phyloP scores from a whole-genome alignment of 1,140 invertebrate species.

The Aradophagus sp. region DNA sequence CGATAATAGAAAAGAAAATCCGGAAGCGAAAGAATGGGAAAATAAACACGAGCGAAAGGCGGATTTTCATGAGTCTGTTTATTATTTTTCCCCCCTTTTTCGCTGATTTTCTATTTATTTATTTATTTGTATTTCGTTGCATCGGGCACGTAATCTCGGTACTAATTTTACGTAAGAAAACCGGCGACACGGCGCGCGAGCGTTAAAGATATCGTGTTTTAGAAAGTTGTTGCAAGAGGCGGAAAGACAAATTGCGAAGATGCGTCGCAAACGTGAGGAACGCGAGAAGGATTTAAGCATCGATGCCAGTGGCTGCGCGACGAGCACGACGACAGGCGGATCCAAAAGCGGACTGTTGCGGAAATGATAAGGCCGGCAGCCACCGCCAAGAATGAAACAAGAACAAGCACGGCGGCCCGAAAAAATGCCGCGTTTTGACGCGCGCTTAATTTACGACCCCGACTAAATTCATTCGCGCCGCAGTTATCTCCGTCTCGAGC shows the following conservation, averaged over 20 bases:
- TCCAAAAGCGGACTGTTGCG: conserved; percentile 47
- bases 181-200: too few species aligned
- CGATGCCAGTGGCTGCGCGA: conserved; percentile 33
- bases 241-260: conserved; percentile 44
- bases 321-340: conserved; percentile 33
- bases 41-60: too few species aligned
- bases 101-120: neutral
- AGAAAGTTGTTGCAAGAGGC: conserved; percentile 41
- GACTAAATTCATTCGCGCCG: neutral
- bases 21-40: too few species aligned
- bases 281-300: conserved; percentile 42
- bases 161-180: conserved; percentile 18
- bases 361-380: conserved; percentile 37
- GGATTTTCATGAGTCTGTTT: too few species aligned
- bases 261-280: conserved; percentile 39
- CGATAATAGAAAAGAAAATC: too few species aligned
- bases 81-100: neutral
- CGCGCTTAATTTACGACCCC: neutral
- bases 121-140: neutral
- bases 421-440: conserved; percentile 27
- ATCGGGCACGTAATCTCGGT: conserved; percentile 1
- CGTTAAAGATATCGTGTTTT: conserved; percentile 27
- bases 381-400: conserved; percentile 39
- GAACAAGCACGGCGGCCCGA: conserved; percentile 1
- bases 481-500: too few species aligned